phyloP scores from a whole-genome alignment of 2,888 invertebrate species.

The Sicus ferrugineus region DNA sequence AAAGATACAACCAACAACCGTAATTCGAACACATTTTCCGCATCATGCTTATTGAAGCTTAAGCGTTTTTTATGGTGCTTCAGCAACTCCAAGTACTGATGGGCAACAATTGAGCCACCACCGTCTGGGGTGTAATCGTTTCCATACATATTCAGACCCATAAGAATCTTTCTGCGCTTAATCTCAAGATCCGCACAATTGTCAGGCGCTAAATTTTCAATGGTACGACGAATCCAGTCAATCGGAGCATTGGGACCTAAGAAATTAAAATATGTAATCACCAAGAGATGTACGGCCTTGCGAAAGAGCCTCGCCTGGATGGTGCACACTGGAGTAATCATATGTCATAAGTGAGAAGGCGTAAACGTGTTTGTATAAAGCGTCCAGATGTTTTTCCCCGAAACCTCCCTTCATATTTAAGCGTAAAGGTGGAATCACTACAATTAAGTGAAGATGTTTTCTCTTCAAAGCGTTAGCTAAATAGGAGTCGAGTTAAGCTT shows the following conservation, averaged over 20 bases:
- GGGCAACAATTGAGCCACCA: slow-evolving; percentile 82
- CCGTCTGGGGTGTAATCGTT: slow-evolving; percentile 84
- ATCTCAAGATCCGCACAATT: slow-evolving; percentile 63
- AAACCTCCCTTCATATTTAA: slow-evolving; percentile 74
- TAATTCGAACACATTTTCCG: slow-evolving; percentile 86
- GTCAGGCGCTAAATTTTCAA: slow-evolving; percentile 76
- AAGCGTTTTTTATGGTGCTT: slow-evolving; percentile 79
- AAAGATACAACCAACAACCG: slow-evolving; percentile 68
- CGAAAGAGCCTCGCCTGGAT: slow-evolving; percentile 71
- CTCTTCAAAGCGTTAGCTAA: slow-evolving; percentile 69
- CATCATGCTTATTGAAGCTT: slow-evolving; percentile 77
- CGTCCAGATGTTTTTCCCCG: slow-evolving; percentile 77
- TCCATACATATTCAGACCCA: slow-evolving; percentile 94
- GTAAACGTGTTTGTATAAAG: slow-evolving; percentile 78
- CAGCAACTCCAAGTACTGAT: slow-evolving; percentile 79
- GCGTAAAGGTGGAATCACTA: slow-evolving; percentile 79
- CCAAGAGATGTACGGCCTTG: not conserved
- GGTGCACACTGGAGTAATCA: slow-evolving; percentile 84
- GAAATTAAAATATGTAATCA: slow-evolving; percentile 37
- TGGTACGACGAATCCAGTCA: slow-evolving; percentile 80
- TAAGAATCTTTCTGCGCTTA: slow-evolving; percentile 79
- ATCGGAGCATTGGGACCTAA: slow-evolving; percentile 88
- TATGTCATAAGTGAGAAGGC: slow-evolving; percentile 97
- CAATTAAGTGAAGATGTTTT: slow-evolving; percentile 70
- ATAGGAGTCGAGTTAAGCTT: not conserved